Evolutionary conservation across 1,140 invertebrate genomes (phyloP).

Genomic region (Drosophila erecta): DNA sequence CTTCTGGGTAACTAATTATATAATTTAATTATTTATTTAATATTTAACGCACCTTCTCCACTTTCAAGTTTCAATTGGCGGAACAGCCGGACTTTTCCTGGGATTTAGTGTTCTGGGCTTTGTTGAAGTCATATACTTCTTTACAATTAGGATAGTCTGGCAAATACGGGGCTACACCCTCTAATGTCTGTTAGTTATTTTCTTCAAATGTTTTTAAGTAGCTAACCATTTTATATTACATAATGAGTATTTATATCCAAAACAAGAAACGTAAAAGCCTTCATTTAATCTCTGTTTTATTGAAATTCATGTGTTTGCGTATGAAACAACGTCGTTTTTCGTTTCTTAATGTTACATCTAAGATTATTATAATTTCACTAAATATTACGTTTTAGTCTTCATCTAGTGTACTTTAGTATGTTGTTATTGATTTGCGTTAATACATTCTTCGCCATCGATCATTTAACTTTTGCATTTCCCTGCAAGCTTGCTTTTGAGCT

Average conservation of each 20-base stretch:
- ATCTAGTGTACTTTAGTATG: conserved; percentile 29
- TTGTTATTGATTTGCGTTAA: conserved; percentile 16
- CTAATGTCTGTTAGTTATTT: conserved; percentile 6
- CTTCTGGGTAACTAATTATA: conserved; percentile 58
- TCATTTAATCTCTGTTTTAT: conserved; percentile 4
- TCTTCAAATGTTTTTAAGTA: too few relatives aligned
- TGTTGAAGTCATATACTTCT: conserved; percentile 89
- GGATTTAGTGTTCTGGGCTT: conserved; percentile 89
- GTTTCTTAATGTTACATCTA: conserved; percentile 24
- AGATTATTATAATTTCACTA: conserved; percentile 20
- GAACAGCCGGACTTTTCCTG: conserved; percentile 89
- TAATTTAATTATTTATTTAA: not conserved
- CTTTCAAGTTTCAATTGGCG: conserved; percentile 87
- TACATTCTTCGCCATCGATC: conserved; percentile 11
- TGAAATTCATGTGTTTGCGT: not conserved
- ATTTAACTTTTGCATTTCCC: conserved; percentile 32
- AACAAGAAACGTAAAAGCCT: not conserved
- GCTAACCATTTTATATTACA: too few relatives aligned
- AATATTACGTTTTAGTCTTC: conserved; percentile 20
- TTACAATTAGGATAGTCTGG: conserved; percentile 87
- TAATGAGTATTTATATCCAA: conserved; percentile 8
- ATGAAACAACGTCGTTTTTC: conserved; percentile 1
- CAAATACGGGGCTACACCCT: conserved; percentile 80
- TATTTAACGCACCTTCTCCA: not conserved
- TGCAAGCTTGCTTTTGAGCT: conserved; percentile 42